These are phyloP conservation scores for Petrophora chlorosata DNA, from an alignment of 2,888 invertebrate species.

Conservation along the genomic window DNA sequence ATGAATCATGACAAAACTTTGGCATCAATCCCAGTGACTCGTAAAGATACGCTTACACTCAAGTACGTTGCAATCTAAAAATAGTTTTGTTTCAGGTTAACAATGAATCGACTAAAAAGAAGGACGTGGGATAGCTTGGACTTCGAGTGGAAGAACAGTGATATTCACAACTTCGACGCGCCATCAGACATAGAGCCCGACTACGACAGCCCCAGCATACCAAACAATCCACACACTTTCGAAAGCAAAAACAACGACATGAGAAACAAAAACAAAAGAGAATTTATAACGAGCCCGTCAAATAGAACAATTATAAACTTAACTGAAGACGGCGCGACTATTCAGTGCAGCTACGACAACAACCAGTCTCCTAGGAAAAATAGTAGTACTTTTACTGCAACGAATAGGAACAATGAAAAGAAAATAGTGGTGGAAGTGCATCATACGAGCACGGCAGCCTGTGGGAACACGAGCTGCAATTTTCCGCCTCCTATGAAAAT, in stretches of 20 bases:
- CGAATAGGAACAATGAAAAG: slow-evolving; percentile 69
- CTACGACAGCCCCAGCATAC: slow-evolving; percentile 76
- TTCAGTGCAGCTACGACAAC: slow-evolving; percentile 84
- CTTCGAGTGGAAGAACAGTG: slow-evolving; percentile 80
- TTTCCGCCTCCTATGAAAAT: slow-evolving; percentile 57
- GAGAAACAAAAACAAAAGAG: slow-evolving; percentile 59
- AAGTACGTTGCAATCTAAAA: neutral
- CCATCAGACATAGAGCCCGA: slow-evolving; percentile 79
- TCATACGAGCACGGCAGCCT: slow-evolving; percentile 61
- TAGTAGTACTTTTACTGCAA: slow-evolving; percentile 52
- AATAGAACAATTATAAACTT: slow-evolving; percentile 90
- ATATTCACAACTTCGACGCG: slow-evolving; percentile 77
- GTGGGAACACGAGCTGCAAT: slow-evolving; percentile 62
- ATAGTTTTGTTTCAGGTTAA: slow-evolving; percentile 56
- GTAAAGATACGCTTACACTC: slow-evolving; percentile 7
- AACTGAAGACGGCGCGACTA: slow-evolving; percentile 88
- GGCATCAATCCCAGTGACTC: slow-evolving; percentile 9
- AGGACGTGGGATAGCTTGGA: slow-evolving; percentile 86
- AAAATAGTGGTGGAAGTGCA: slow-evolving; percentile 92
- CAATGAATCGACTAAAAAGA: slow-evolving; percentile 72
- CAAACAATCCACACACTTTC: slow-evolving; percentile 75
- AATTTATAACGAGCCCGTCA: slow-evolving; percentile 71
- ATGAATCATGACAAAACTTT: slow-evolving; percentile 5
- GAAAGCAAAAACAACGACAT: slow-evolving; percentile 65
- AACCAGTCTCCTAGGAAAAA: slow-evolving; percentile 71